Base-by-base conservation (phyloP, 2,888 invertebrate species). In the Euzetes globulus region DNA sequence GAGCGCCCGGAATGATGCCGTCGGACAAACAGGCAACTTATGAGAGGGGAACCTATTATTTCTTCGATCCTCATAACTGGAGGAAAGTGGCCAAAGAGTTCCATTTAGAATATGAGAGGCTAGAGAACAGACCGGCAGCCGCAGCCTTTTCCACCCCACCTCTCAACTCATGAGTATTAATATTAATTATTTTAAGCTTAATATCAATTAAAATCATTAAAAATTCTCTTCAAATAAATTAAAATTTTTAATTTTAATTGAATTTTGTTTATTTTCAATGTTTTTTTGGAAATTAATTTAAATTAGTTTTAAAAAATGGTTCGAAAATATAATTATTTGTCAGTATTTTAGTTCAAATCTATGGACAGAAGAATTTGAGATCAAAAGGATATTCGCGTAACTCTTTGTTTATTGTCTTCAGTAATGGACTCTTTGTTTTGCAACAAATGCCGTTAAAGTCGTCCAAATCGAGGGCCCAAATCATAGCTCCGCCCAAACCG, bases 1-100 rank as follows among this genome's bases (percentile, higher is more conserved):
- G 96, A 85, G 94, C 94, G 81, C 95, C 95, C 79, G 95, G 95
- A 80, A 90, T 94, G 87, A 90, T 91, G 80, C 90, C 94, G 82
- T 88, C 92, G 80, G 94, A 98, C 84, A 98, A 97, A 85, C 60
- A 73, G 45, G 89, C 90, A 81, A 92, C 92, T 80, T 98, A 94
- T 85, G 98, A 99, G 87, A 88, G 96, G 82, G 98, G 98, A 86
- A 97, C 96, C 81, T 99, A 99, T 87, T 97, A 94, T 86, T 96
- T 96, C 86, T 99, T 99, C 84, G 99, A 99, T 86, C 94, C 94
- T 82, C 92, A 94, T 85, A 96, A 92, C 85, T 99, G 99, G 98
- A 88, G 97, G 84, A 98, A 97, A 88, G 94, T 96, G 83, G 90
- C 95, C 82, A 98, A 97, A 86, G 98, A 98, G 86, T 96, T 99